Base-by-base conservation (phyloP, 2,113 vertebrate species). In the Labrus mixtus region DNA sequence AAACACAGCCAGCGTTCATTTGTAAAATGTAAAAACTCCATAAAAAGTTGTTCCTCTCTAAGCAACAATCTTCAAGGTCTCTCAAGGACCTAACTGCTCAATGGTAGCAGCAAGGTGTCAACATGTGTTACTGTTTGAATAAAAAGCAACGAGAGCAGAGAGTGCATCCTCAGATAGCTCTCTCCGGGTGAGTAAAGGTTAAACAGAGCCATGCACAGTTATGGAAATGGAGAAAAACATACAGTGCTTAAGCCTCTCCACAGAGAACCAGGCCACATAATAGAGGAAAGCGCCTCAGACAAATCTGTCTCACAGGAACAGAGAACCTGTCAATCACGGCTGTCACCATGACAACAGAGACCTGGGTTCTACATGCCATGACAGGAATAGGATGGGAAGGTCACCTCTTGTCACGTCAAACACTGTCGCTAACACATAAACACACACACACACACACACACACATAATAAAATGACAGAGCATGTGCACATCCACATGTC, bases 401-500 rank as follows among this genome's bases (percentile, higher is more conserved):
- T 92, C 88, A 91, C 87, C 87, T 86, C 88, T 81, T 89, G 90
- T 90, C 88, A 90, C 88, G 90, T 91, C 87, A 90, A 78, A 86
- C 87, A 80, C 60, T 65, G 37, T 62, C 39, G 55, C 48, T 56
- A 74, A 62, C 71, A 65, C 81, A 63, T 73, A 37, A 15, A 25
- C 55, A 25, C 56, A 55, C 51, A 39, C 50, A 36, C 61, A 62
- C 6, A 16, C 65, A 20, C n/a, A 43, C 55, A 54, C 43, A 54
- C 54, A 62, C 59, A 60, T n/a, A 58, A 53, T 11, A 25, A 72
- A 68, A 80, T 48, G 73, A 84, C 58, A 4, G 45, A 39, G 37
- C 23, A 46, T 43, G 39, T 23, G 53, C 76, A 64, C 64, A 62
- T 43, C 48, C 54, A 36, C 65, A 68, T 60, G 36, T 16, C 19